These are phyloP conservation scores for Adela reaumurella DNA, from an alignment of 2,888 invertebrate species.

Conservation along the genomic window DNA sequence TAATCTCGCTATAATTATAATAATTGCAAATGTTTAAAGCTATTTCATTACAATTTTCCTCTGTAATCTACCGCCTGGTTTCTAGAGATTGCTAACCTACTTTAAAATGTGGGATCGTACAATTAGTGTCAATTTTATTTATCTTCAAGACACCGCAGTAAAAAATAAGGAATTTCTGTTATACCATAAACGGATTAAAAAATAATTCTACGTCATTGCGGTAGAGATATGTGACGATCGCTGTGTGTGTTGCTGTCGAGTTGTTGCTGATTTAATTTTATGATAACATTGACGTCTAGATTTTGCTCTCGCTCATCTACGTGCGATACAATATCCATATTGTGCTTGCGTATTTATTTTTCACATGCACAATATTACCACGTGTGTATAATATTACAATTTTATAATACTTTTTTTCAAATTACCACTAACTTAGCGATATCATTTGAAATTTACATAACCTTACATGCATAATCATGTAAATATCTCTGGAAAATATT, in stretches of 20 bases:
- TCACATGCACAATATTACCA: too few species aligned
- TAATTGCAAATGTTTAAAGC: constrained; percentile 33
- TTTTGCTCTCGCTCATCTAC: background rate
- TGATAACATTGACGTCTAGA: constrained; percentile 2
- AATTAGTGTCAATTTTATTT: constrained; percentile 52
- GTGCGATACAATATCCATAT: too few species aligned
- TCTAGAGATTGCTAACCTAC: constrained; percentile 42
- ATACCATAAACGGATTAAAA: background rate
- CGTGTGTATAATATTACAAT: too few species aligned
- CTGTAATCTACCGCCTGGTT: constrained; percentile 17
- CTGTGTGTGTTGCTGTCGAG: constrained; percentile 7
- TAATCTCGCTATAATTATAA: constrained; percentile 32
- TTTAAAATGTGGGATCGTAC: constrained; percentile 28
- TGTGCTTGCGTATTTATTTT: too few species aligned
- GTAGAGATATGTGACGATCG: background rate
- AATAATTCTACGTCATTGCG: background rate
- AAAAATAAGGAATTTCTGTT: constrained; percentile 6
- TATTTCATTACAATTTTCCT: constrained; percentile 28
- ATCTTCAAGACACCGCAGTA: constrained; percentile 17
- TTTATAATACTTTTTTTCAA: too few species aligned
- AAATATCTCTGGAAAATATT: too few species aligned
- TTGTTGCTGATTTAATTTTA: constrained; percentile 7
- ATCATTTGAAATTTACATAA: too few species aligned
- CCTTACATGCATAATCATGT: too few species aligned
- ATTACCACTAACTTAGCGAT: too few species aligned